Evolutionary conservation across 92 coral and sea anemone species (phyloP).

Genomic region (Paragorgia papillata): DNA sequence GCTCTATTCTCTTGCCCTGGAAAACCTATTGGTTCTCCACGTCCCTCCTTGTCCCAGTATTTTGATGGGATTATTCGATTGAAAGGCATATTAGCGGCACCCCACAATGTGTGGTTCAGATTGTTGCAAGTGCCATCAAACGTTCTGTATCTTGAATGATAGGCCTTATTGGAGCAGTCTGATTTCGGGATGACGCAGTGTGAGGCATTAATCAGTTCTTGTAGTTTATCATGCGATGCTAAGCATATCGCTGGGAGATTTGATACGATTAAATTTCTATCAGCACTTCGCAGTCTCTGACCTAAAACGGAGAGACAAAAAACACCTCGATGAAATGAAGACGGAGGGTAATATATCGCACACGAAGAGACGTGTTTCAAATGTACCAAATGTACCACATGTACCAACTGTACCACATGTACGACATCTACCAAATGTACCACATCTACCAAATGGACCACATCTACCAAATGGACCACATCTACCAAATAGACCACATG

Average conservation of each 20-base stretch:
- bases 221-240: conserved; percentile 74
- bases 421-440: too few species aligned
- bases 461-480: too few species aligned
- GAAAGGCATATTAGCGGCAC: conserved; percentile 80
- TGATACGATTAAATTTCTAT: conserved; percentile 68
- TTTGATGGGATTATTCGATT: conserved; percentile 75
- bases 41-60: conserved; percentile 71
- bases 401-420: too few species aligned
- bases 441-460: too few species aligned
- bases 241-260: conserved; percentile 79
- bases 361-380: too few species aligned
- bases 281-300: conserved; percentile 45
- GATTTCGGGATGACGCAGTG: conserved; percentile 74
- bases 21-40: conserved; percentile 89
- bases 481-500: too few species aligned
- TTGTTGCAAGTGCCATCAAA: conserved; percentile 95
- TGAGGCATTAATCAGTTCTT: conserved; percentile 74
- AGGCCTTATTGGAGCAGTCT: conserved; percentile 75
- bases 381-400: too few species aligned
- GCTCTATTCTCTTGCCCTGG: conserved; percentile 90
- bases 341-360: too few species aligned
- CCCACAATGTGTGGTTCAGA: conserved; percentile 82
- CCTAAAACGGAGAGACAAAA: conserved; percentile 62
- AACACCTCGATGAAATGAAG: too few species aligned
- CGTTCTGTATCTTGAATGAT: conserved; percentile 74